Evolutionary conservation across 2,888 invertebrate genomes (phyloP), one percentile per base, ranked within the genome.

Genomic region (Amblyjoppa proteus): DNA sequence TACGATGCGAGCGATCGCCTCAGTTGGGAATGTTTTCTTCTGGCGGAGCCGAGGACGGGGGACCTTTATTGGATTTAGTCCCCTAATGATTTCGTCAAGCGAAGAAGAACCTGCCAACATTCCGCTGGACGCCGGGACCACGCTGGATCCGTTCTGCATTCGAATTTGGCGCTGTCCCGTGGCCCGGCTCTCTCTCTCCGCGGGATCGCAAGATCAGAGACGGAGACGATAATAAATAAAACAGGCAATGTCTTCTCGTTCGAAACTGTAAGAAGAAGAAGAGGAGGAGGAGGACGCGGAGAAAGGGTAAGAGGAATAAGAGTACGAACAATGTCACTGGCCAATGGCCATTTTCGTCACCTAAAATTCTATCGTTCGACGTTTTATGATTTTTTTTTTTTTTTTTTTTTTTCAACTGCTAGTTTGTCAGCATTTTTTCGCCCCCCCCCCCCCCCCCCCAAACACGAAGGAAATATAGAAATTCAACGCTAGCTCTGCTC

Each of bases 21-120:
- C 89, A 80, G 78, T 74, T 84, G 89, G 89, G 92, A 92, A 92
- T 92, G 91, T 91, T 92, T 92, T 92, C 90, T 92, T 92, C 87
- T 89, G 83, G 64, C 78, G 58, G 73, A 76, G 80, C 88, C 82
- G 84, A 80, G 87, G 87, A 87, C 84, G 88, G 85, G 83, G 87
- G 68, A 70, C 87, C 91, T 91, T 92, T 91, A 92, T 92, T 92
- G 90, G 90, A 92, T 92, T 92, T 92, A 91, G 91, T 89, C 90
- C 89, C 89, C 90, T 92, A 92, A 92, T 92, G 91, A 92, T 92
- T 92, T 92, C 90, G 91, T 92, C 90, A 91, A 91, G 88, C 88
- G 86, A 81, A 84, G 85, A 91, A 90, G 91, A 91, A 90, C 89
- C 89, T 91, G 89, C 88, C 89, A 90, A 88, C 91, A 91, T 92